These are phyloP conservation scores for Alces alces DNA, from an alignment of 2,113 vertebrate species.

Conservation along the genomic window DNA sequence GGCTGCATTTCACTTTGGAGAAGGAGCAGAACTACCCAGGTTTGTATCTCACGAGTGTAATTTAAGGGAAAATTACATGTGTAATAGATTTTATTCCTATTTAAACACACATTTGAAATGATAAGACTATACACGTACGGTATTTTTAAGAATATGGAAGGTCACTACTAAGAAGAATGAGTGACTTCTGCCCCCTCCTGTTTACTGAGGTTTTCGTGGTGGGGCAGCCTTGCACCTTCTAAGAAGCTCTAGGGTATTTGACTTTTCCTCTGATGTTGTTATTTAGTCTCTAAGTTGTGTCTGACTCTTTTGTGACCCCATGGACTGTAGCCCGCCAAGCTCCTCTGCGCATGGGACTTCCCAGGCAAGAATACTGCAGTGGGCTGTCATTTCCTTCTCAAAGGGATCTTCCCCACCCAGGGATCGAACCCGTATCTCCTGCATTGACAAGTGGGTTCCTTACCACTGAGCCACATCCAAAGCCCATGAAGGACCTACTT, in stretches of 20 bases:
- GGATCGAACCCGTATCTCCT: neutral
- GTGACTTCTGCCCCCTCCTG: neutral
- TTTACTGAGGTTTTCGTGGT: neutral
- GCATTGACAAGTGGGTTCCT: neutral
- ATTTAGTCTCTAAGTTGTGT: neutral
- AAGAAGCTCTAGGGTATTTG: neutral
- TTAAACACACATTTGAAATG: conserved; percentile 47
- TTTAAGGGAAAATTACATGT: conserved; percentile 34
- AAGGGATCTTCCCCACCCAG: neutral
- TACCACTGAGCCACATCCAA: neutral
- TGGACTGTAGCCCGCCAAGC: neutral
- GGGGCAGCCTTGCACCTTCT: neutral
- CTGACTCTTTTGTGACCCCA: neutral
- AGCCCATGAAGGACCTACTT: neutral
- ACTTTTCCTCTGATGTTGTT: neutral
- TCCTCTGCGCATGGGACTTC: neutral
- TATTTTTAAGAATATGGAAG: neutral
- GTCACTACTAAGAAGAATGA: neutral
- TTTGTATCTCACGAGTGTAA: conserved; percentile 35
- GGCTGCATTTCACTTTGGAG: conserved; percentile 53
- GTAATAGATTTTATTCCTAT: conserved; percentile 45
- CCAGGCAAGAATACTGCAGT: neutral
- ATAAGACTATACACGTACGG: neutral
- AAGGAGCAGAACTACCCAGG: conserved; percentile 47
- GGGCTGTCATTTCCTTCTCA: neutral